Conservation (phyloP, 2,113 vertebrate species). For the Sarotherodon lohbergeri region DNA sequence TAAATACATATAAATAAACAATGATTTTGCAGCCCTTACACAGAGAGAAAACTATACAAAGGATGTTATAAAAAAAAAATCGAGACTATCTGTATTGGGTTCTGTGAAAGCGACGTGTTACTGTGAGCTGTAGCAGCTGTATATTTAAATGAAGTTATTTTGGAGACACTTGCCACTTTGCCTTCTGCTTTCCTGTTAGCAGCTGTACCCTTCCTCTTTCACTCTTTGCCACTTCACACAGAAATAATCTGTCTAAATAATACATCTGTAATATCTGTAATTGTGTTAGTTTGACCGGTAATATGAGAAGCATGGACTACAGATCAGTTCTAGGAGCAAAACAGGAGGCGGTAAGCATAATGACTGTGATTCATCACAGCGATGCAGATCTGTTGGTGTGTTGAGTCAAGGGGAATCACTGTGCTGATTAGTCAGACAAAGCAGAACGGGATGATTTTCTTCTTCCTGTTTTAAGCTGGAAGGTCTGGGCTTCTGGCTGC, state of each 20-base stretch:
- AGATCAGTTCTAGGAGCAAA: constrained; percentile 27
- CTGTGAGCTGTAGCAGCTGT: not conserved
- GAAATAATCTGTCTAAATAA: not conserved
- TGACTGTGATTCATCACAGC: constrained; percentile 39
- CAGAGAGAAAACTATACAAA: not conserved
- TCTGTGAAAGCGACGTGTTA: not conserved
- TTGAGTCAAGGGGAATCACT: constrained; percentile 24
- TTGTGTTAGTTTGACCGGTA: constrained; percentile 31
- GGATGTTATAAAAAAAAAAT: not conserved
- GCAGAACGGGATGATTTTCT: not conserved
- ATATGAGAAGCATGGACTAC: constrained; percentile 11
- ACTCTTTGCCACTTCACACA: not conserved
- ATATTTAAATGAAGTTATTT: not conserved
- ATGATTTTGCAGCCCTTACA: not conserved
- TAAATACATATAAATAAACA: not conserved
- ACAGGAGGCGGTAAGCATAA: constrained; percentile 20
- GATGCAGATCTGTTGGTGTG: constrained; percentile 16
- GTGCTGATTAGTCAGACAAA: constrained; percentile 12
- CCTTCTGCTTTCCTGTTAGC: not conserved
- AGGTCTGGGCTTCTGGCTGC: not conserved
- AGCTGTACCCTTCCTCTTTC: not conserved
- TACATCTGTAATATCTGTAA: constrained; percentile 27
- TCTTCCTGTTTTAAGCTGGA: not conserved
- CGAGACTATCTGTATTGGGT: not conserved
- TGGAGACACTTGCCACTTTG: not conserved